Percentiles rank a stretch among this genome's conserved stretches.
Evolutionary conservation across 2,113 vertebrate species (phyloP).

Genomic region (Alethe castanea): DNA sequence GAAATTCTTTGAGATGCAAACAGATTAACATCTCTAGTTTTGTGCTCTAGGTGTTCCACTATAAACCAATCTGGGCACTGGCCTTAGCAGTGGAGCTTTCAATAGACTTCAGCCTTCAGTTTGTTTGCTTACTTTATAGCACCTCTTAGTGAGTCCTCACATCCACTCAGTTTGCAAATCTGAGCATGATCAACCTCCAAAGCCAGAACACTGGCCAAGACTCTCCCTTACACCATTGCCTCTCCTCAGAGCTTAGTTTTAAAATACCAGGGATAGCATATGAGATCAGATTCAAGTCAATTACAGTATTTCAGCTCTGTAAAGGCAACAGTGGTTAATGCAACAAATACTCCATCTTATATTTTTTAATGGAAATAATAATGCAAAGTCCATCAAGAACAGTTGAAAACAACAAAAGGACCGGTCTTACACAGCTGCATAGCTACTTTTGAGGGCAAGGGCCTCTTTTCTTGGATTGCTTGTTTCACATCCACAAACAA

Average conservation of each 20-base stretch:
- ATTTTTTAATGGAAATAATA: not conserved
- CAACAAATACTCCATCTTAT: not conserved
- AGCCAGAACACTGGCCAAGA: not conserved
- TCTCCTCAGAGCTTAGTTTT: not conserved
- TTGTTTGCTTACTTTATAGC: not conserved
- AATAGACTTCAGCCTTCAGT: not conserved
- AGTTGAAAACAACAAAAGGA: not conserved
- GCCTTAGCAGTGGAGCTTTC: not conserved
- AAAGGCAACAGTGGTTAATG: not conserved
- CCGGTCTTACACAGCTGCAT: not conserved
- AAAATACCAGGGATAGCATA: not conserved
- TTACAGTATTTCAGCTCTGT: not conserved
- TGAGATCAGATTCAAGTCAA: not conserved
- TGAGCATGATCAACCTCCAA: not conserved
- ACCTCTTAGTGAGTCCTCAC: not conserved
- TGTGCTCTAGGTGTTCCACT: slow-evolving; percentile 10
- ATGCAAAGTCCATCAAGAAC: not conserved
- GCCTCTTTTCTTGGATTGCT: not conserved
- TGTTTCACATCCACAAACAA: not conserved
- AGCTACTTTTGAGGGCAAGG: not conserved
- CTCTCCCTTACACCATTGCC: not conserved
- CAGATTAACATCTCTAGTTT: slow-evolving; percentile 42
- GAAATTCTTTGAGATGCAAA: slow-evolving; percentile 24
- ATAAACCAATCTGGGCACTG: not conserved
- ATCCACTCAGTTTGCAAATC: not conserved